Conservation (phyloP, 2,797 vertebrate species). For the Meda fulgida region DNA sequence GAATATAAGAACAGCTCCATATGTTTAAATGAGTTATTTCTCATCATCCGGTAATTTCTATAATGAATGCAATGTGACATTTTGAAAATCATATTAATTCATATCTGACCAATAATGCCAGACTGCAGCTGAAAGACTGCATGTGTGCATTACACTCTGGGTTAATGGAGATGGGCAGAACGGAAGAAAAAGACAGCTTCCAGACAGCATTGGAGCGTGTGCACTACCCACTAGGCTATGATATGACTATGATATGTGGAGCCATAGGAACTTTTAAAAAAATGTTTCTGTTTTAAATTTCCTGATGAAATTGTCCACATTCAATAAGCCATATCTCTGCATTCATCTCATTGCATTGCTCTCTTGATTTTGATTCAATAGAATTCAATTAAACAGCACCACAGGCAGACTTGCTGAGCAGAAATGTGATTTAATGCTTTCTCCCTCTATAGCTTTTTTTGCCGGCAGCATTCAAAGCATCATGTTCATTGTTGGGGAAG, state of each 20-base stretch:
- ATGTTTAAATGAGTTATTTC: constrained; percentile 49
- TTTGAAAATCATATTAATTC: constrained; percentile 61
- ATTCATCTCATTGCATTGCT: constrained; percentile 21
- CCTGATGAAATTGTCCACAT: constrained; percentile 29
- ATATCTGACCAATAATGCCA: constrained; percentile 43
- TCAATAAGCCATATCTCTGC: constrained; percentile 21
- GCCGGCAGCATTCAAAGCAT: not conserved
- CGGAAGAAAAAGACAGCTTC: not conserved
- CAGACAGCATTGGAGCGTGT: not conserved
- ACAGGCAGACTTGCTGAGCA: constrained; percentile 15
- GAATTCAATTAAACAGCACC: constrained; percentile 24
- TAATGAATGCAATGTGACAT: constrained; percentile 59
- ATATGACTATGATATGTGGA: not conserved
- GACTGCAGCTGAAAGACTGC: constrained; percentile 32
- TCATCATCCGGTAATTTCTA: constrained; percentile 57
- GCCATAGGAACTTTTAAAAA: not conserved
- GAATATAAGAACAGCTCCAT: constrained; percentile 42
- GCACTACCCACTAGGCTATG: not conserved
- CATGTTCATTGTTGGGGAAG: not conserved
- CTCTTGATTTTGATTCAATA: constrained; percentile 32
- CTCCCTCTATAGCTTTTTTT: not conserved
- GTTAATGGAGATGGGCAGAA: not conserved
- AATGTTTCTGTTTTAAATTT: not conserved
- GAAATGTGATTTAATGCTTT: constrained; percentile 7
- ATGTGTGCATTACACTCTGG: not conserved